These are phyloP conservation scores for Sarcophaga carnaria DNA, from an alignment of 2,888 invertebrate genomes.

Conservation along the genomic window DNA sequence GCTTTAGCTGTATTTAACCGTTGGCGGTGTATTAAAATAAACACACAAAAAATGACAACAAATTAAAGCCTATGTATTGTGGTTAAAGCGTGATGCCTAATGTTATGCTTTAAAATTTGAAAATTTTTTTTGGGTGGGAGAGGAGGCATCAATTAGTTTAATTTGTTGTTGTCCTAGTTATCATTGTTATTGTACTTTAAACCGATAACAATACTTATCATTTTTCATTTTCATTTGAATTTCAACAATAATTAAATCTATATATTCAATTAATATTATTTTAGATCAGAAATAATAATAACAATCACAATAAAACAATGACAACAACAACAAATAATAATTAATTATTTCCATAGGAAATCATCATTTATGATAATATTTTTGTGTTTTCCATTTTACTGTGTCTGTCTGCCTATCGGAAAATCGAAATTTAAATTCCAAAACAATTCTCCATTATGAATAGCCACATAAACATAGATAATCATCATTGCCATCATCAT, in stretches of 20 bases:
- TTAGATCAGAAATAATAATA: too few species aligned
- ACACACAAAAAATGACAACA: too few species aligned
- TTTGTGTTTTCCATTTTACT: not conserved
- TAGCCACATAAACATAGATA: not conserved
- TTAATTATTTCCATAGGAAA: not conserved
- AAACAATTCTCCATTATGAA: not conserved
- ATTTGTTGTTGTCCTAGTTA: not conserved
- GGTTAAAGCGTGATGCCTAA: too few species aligned
- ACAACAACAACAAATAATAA: not conserved
- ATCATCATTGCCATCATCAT: not conserved
- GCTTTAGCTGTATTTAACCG: too few species aligned
- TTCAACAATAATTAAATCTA: constrained; percentile 20
- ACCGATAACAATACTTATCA: constrained; percentile 10
- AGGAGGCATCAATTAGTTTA: not conserved
- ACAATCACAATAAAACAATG: too few species aligned
- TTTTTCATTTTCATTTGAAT: constrained; percentile 7
- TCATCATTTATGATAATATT: not conserved
- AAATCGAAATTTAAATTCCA: not conserved
- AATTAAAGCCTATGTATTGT: too few species aligned
- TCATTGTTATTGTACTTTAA: not conserved
- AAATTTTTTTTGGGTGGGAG: not conserved
- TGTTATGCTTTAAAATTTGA: not conserved
- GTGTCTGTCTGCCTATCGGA: too few species aligned
- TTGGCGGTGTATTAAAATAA: too few species aligned
- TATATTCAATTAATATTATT: constrained; percentile 36